A percentile compares a stretch with the other conserved stretches of the same genome.
Evolutionary conservation across 2,888 invertebrate species (phyloP).

Genomic region (Drosophila monieri): DNA sequence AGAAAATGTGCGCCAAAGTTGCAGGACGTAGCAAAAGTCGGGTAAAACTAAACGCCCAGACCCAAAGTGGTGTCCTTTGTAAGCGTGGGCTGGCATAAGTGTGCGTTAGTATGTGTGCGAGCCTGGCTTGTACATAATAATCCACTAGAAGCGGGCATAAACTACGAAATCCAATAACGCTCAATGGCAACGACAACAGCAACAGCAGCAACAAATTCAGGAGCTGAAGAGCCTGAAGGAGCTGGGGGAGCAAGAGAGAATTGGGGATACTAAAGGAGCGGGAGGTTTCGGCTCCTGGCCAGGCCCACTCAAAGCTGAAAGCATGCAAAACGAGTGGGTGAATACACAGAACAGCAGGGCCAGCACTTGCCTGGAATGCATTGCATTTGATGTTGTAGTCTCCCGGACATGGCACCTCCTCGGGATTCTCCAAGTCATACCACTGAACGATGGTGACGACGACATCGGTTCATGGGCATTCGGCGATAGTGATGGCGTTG

Average conservation of each 20-base stretch:
- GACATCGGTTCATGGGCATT: slow-evolving; percentile 25
- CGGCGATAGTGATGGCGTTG: slow-evolving; percentile 8
- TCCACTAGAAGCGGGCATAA: slow-evolving; percentile 78
- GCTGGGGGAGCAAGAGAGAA: slow-evolving; percentile 15
- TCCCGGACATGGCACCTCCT: slow-evolving; percentile 88
- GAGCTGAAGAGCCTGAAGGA: slow-evolving; percentile 22
- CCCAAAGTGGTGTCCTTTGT: slow-evolving; percentile 10
- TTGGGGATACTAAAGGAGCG: slow-evolving; percentile 6
- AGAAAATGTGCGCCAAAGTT: slow-evolving; percentile 78
- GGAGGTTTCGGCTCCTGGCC: slow-evolving; percentile 53
- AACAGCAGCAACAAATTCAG: slow-evolving; percentile 18
- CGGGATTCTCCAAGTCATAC: slow-evolving; percentile 94
- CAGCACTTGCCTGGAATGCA: slow-evolving; percentile 85
- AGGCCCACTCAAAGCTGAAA: slow-evolving; percentile 70
- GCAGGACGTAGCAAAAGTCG: slow-evolving; percentile 78
- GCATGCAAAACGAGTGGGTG: slow-evolving; percentile 65
- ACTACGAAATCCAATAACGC: slow-evolving; percentile 80
- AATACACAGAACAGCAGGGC: slow-evolving; percentile 45
- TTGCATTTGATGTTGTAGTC: slow-evolving; percentile 87
- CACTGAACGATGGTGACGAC: slow-evolving; percentile 85
- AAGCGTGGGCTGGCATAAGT: slow-evolving; percentile 9
- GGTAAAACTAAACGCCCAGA: slow-evolving; percentile 67
- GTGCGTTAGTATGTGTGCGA: slow-evolving; percentile 20
- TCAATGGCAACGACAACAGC: slow-evolving; percentile 64
- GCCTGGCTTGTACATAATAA: slow-evolving; percentile 75